Percentiles rank a stretch among this genome's conserved stretches.
Evolutionary conservation across 2,888 invertebrate species (phyloP).

Genomic region (Ochropacha duplaris): DNA sequence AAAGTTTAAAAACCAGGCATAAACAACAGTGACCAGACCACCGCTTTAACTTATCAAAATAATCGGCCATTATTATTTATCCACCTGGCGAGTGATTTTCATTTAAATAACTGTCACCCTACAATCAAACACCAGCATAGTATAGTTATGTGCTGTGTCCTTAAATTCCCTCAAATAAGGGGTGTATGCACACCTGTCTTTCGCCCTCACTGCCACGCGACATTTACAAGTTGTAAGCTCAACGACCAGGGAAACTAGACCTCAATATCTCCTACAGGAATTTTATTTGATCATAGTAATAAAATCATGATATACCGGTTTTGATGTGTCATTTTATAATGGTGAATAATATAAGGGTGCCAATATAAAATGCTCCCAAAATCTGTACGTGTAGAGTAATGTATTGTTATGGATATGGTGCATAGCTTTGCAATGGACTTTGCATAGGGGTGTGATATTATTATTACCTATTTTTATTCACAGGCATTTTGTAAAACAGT

Average conservation of each 20-base stretch:
- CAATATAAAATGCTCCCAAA: conserved; percentile 52
- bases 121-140: conserved; percentile 40
- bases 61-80: neutral
- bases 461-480: conserved; percentile 45
- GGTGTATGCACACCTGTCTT: conserved; percentile 76
- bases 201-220: conserved; percentile 78
- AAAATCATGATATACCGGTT: conserved; percentile 12
- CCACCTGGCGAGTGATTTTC: conserved; percentile 11
- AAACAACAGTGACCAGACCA: neutral
- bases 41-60: neutral
- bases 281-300: conserved; percentile 3
- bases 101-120: conserved; percentile 46
- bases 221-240: conserved; percentile 61
- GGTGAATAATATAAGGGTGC: conserved; percentile 50
- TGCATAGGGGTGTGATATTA: conserved; percentile 47
- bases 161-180: conserved; percentile 74
- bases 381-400: conserved; percentile 69
- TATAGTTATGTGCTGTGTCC: conserved; percentile 69
- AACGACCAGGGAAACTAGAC: conserved; percentile 47
- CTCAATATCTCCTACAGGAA: conserved; percentile 28
- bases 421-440: conserved; percentile 44
- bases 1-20: neutral
- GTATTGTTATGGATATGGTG: conserved; percentile 71
- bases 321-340: conserved; percentile 37
- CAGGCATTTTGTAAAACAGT: neutral